Evolutionary conservation across 2,888 invertebrate species (phyloP), one percentile per base, ranked within the genome.

Genomic region (Lutraria lutraria): DNA sequence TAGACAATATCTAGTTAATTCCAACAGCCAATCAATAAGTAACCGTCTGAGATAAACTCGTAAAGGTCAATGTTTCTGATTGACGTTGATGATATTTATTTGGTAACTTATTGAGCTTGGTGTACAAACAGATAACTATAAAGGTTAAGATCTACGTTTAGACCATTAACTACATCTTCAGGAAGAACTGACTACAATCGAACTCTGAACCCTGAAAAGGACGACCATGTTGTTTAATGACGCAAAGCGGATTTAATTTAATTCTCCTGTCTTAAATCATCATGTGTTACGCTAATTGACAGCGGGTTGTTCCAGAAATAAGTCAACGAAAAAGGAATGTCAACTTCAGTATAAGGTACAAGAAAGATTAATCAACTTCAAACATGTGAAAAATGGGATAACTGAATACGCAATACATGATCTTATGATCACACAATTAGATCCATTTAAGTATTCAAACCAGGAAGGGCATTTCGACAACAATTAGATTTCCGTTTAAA

Each of bases 1-100:
- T 21, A 63, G 63, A 21, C 63, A 63, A 63, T 63, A 25, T 63
- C 63, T 25, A 63, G 63, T 63, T 63, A 63, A 63, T 63, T 63
- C 2, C 25, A 19, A 63, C 63, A n/a, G 21, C 21, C 63, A 63
- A 63, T 63, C 15, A 21, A 63, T 63, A 4, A 63, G 21, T 63
- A 63, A 3, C 12, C n/a, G 2, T 8, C 63, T 4, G 0, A 10
- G 63, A 25, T 19, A 63, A 21, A 63, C n/a, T 43, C 43, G 43
- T 43, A 8, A 43, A 56, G 16, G 56, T 15, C 21, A 3, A n/a
- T 8, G n/a, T 63, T 25, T 63, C 15, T 63, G 25, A 63, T 63
- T 63, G 63, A 10, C 63, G n/a, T 21, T 21, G 25, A 63, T 63
- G 12, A n/a, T 10, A n/a, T 63, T 21, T 63, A 25, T 63, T 25